Base-by-base conservation (phyloP, 2,888 invertebrate species). In the Tachina lurida region DNA sequence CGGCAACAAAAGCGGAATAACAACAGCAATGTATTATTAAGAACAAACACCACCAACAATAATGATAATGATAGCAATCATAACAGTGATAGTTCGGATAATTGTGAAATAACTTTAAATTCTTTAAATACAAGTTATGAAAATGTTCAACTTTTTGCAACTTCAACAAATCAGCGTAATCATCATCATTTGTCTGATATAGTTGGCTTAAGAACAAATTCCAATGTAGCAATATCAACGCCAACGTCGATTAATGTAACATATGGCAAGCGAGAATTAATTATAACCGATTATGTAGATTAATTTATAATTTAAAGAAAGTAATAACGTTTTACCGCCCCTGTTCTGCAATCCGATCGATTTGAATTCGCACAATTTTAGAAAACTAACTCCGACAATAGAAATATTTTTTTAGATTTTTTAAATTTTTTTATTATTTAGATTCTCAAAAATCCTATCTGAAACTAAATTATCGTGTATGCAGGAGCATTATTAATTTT, bases 241-340 rank as follows among this genome's bases (percentile, higher is more conserved):
- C 22, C 75, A 84, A 78, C 45, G 22, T 60, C 79, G 56, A 76
- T 68, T 67, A 87, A 73, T 77, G 54, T 73, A 63, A 71, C 74
- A 43, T 88, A 83, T 78, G 82, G 90, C 81, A 91, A 91, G 88
- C 90, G 91, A 47, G 90, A 91, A 85, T 87, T 91, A 81, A 90
- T 91, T 83, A 91, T 91, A 79, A 87, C 89, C 78, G 91, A 91
- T 86, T 91, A 90, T 81, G 91, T 91, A 83, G 91, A 91, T 88
- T 91, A 89, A 76, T 56, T 67, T 22, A 43, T 52, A 52, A 60
- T 8, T 22, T 43, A 41, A 45, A 19, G 56, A 2, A 56, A 22
- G 19, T 58, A 22, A 10, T 19, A 49, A 17, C 7, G 52, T 13
- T 31, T 47, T 52, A n/a, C n/a, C n/a, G n/a, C n/a, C n/a, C n/a